Evolutionary conservation across 2,888 invertebrate genomes (phyloP).

Genomic region (Chalcosyrphus nemorum): DNA sequence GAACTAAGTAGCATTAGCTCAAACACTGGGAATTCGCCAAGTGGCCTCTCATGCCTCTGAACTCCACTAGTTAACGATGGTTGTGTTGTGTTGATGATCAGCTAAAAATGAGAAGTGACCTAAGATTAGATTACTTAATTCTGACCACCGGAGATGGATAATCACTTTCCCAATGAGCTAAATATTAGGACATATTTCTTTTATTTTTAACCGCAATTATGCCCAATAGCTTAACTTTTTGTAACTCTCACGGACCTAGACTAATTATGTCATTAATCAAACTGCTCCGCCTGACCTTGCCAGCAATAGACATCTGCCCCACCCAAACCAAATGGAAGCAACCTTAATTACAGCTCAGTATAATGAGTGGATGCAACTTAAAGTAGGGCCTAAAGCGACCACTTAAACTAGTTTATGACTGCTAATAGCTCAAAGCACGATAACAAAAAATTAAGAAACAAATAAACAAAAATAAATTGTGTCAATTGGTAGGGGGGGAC

Average conservation of each 20-base stretch:
- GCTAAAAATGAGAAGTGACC: too few species aligned
- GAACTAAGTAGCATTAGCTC: too few species aligned
- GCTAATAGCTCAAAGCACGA: not conserved
- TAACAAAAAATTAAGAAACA: not conserved
- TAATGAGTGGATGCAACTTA: not conserved
- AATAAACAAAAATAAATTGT: not conserved
- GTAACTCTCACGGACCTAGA: not conserved
- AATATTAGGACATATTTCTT: not conserved
- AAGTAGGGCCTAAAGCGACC: not conserved
- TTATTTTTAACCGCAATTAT: not conserved
- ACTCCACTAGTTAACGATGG: too few species aligned
- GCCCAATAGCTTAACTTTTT: not conserved
- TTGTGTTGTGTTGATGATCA: too few species aligned
- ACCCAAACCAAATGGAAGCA: not conserved
- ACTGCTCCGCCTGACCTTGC: not conserved
- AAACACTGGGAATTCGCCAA: too few species aligned
- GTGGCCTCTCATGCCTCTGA: too few species aligned
- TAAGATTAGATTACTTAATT: too few species aligned
- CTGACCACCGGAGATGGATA: too few species aligned
- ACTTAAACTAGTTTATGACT: not conserved
- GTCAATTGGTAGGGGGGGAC: not conserved
- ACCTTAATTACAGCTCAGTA: not conserved
- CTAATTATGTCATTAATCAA: constrained; percentile 1
- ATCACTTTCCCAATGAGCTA: too few species aligned
- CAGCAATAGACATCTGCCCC: not conserved